A percentile compares a stretch with the other conserved stretches of the same genome.
Evolutionary conservation across 2,113 vertebrate species (phyloP).

Genomic region (Siphamia tubifer): DNA sequence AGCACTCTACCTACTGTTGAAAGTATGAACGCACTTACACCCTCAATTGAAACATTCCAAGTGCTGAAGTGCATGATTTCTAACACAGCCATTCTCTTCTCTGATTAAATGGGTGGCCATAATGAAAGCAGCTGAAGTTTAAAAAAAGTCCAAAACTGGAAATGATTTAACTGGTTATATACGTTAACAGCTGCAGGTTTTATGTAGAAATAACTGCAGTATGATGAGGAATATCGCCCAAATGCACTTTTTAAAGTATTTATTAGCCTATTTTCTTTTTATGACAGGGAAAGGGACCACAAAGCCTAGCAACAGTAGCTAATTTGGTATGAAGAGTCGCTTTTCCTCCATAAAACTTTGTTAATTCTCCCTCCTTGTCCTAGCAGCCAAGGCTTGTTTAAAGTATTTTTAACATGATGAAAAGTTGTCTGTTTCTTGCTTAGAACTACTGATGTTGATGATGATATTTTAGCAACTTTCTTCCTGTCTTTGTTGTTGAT

Average conservation of each 20-base stretch:
- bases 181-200: neutral
- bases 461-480: constrained; percentile 39
- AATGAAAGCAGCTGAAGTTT: neutral
- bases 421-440: constrained; percentile 2
- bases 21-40: no score
- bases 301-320: neutral
- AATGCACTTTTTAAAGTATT: constrained; percentile 58
- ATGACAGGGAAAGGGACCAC: constrained; percentile 31
- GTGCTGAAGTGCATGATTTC: no score
- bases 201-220: neutral
- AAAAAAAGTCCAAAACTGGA: neutral
- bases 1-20: no score
- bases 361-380: no score
- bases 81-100: no score
- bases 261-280: constrained; percentile 27
- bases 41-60: no score
- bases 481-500: neutral
- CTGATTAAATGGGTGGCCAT: no score
- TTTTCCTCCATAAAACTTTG: neutral
- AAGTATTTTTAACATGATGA: constrained; percentile 48
- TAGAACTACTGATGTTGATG: constrained; percentile 69
- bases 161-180: neutral
- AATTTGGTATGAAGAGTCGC: neutral
- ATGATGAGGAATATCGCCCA: neutral
- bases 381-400: constrained; percentile 15